These are phyloP conservation scores for Engraulis encrasicolus DNA, from an alignment of 2,113 vertebrate genomes.

Conservation along the genomic window DNA sequence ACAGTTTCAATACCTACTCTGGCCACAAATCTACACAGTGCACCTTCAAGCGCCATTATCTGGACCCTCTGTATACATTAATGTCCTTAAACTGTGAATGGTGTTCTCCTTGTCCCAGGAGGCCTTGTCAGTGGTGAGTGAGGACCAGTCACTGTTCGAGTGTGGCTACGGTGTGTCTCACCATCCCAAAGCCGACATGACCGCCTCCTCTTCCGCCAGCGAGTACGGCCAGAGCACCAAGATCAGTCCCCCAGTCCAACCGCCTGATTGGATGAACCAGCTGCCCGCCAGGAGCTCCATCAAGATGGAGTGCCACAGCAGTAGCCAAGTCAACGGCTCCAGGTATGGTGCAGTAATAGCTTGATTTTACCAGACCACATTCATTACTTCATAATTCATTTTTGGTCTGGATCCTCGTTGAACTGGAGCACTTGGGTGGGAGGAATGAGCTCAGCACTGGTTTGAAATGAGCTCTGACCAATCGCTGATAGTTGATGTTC, in stretches of 20 bases:
- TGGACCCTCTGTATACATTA: not conserved
- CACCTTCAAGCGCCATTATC: too few species aligned
- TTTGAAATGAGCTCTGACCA: too few species aligned
- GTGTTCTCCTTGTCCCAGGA: conserved; percentile 70
- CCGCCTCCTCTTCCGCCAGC: conserved; percentile 83
- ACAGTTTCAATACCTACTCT: too few species aligned
- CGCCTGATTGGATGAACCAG: conserved; percentile 86
- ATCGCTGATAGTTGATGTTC: too few species aligned
- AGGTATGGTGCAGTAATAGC: too few species aligned
- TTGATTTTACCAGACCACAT: too few species aligned
- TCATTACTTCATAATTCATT: too few species aligned
- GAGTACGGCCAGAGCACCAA: conserved; percentile 87
- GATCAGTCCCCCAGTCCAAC: conserved; percentile 85
- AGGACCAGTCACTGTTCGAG: conserved; percentile 89
- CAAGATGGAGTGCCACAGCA: conserved; percentile 87
- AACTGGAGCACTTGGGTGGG: too few species aligned
- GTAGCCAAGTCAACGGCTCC: conserved; percentile 84
- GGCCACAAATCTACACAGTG: too few species aligned
- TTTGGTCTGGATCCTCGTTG: too few species aligned
- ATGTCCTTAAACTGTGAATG: not conserved
- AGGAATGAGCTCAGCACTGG: too few species aligned
- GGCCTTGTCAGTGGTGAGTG: conserved; percentile 87
- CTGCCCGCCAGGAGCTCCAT: conserved; percentile 82
- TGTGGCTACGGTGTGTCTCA: conserved; percentile 84
- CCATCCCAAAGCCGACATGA: conserved; percentile 85